Evolutionary conservation across 2,888 invertebrate genomes (phyloP).

Genomic region (Pandemis heparana): DNA sequence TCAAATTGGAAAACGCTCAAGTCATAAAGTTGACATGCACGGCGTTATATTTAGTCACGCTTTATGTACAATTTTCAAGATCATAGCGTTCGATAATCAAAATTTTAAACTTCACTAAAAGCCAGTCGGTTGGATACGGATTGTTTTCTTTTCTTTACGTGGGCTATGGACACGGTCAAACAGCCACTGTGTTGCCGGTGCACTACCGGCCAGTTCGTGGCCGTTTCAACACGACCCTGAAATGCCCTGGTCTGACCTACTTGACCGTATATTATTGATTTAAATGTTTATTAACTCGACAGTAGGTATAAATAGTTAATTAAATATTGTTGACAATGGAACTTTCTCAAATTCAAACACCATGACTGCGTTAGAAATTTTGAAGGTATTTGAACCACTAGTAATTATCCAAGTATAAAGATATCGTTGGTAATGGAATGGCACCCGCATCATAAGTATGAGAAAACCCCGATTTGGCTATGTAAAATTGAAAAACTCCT

Average conservation of each 20-base stretch:
- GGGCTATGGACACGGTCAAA: conserved; percentile 22
- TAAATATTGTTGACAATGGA: background rate
- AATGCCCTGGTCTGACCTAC: conserved; percentile 32
- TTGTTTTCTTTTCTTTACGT: conserved; percentile 7
- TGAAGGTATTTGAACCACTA: background rate
- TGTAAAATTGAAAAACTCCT: no score
- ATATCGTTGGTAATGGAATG: no score
- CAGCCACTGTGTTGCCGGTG: conserved; percentile 19
- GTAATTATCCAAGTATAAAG: background rate
- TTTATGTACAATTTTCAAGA: conserved; percentile 20
- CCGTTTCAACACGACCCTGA: conserved; percentile 35
- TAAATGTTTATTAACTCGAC: conserved; percentile 14
- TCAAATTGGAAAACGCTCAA: conserved; percentile 33
- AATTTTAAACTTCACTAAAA: background rate
- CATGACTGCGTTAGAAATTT: background rate
- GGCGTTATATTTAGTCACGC: conserved; percentile 16
- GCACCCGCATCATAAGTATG: no score
- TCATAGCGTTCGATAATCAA: conserved; percentile 22
- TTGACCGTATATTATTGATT: conserved; percentile 32
- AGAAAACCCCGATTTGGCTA: no score
- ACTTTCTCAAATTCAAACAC: background rate
- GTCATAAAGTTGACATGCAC: conserved; percentile 16
- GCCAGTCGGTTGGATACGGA: conserved; percentile 1
- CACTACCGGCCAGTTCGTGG: conserved; percentile 23
- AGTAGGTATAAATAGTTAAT: background rate